phyloP scores from a whole-genome alignment of 2,113 vertebrate genomes.

The Bothrops jararaca region DNA sequence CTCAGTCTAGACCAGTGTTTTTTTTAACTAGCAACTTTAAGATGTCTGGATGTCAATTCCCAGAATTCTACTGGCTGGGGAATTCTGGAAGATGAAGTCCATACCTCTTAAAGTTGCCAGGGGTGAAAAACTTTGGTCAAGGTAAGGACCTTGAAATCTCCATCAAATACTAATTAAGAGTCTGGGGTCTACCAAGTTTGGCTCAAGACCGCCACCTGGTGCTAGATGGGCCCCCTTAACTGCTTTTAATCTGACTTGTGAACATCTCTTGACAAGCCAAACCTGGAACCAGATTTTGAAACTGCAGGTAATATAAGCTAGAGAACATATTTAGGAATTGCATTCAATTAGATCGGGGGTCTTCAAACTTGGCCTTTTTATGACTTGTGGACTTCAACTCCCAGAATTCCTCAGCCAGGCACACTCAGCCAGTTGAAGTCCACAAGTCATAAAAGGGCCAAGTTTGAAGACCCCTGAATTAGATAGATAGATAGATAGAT shows the following conservation, averaged over 20 bases:
- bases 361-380: too few relatives aligned
- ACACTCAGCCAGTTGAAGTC: too few relatives aligned
- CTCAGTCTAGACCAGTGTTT: not conserved
- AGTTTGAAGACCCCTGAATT: too few relatives aligned
- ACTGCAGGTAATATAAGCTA: not conserved
- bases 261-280: not conserved
- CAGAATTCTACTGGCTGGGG: too few relatives aligned
- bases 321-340: not conserved
- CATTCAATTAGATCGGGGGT: not conserved
- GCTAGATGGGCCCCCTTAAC: not conserved
- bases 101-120: not conserved
- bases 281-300: not conserved
- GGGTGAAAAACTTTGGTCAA: not conserved
- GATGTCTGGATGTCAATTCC: not conserved
- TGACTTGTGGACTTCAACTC: too few relatives aligned
- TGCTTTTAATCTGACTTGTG: not conserved
- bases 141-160: not conserved
- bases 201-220: not conserved
- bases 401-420: too few relatives aligned
- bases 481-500: too few relatives aligned
- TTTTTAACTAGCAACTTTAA: not conserved
- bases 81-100: not conserved
- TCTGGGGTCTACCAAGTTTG: not conserved
- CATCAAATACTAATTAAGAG: not conserved
- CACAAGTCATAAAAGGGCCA: too few relatives aligned